Evolutionary conservation across 2,888 invertebrate genomes (phyloP).

Genomic region (Acholoe squamosa): DNA sequence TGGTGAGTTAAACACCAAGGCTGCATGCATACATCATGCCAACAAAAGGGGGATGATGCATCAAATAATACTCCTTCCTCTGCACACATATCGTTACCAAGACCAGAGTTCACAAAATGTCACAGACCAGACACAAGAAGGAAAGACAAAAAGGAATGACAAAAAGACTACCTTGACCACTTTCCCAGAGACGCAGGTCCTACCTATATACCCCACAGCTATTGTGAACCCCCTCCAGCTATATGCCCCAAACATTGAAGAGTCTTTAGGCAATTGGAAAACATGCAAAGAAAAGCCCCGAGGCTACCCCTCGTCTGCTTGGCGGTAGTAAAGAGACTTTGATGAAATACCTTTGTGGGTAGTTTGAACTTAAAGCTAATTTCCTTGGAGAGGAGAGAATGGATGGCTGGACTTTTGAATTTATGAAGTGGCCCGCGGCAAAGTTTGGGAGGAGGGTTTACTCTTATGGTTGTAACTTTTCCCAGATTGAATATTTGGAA

Average conservation of each 20-base stretch:
- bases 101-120: no score
- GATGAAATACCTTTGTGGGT: neutral
- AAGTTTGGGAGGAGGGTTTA: neutral
- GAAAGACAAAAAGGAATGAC: no score
- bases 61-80: no score
- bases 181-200: no score
- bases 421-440: neutral
- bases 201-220: neutral
- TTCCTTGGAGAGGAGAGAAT: neutral
- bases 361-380: neutral
- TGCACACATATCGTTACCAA: no score
- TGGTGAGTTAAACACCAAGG: no score
- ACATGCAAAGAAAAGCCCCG: conserved; percentile 23
- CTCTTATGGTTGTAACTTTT: no score
- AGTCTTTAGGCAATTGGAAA: neutral
- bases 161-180: no score
- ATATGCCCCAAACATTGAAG: neutral
- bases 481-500: no score
- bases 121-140: no score
- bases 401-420: neutral
- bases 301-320: neutral
- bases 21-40: no score
- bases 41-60: no score
- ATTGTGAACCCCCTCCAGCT: neutral
- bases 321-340: neutral